These are phyloP conservation scores for Caiman crocodilus DNA, from an alignment of 2,797 vertebrate species.

Conservation along the genomic window DNA sequence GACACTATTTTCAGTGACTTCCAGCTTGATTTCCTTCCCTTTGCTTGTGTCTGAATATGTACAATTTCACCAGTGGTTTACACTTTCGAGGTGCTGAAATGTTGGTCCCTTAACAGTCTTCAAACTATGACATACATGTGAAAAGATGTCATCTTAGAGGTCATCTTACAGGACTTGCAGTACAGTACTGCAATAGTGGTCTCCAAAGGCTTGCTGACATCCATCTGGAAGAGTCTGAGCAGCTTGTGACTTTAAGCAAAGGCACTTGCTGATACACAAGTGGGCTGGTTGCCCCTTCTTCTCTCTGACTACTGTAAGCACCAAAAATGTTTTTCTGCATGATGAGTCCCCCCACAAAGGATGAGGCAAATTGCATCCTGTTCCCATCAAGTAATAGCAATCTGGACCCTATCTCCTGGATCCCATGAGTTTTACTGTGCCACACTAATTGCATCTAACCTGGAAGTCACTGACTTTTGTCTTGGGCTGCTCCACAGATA, in stretches of 20 bases:
- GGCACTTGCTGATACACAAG: background rate
- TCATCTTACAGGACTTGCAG: too few species aligned
- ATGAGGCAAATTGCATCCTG: background rate
- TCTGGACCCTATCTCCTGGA: background rate
- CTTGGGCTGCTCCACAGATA: background rate
- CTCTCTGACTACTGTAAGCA: constrained; percentile 18
- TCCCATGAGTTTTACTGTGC: background rate
- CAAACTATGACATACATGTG: too few species aligned
- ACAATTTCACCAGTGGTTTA: background rate
- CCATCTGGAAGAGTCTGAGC: constrained; percentile 17
- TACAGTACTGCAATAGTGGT: background rate
- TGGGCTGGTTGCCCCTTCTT: background rate
- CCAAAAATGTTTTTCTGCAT: background rate
- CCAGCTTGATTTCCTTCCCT: background rate
- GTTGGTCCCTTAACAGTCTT: background rate
- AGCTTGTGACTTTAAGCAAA: constrained; percentile 15
- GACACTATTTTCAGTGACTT: background rate
- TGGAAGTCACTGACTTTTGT: background rate
- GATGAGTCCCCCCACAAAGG: background rate
- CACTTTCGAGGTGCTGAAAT: background rate
- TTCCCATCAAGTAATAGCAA: background rate
- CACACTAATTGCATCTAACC: background rate
- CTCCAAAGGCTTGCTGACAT: constrained; percentile 64
- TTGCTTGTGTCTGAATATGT: background rate
- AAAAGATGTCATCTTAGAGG: background rate